Percentiles rank a stretch among this genome's conserved stretches.
Conservation (phyloP, 2,888 invertebrate species). For the Cheiracanthium punctorium region DNA sequence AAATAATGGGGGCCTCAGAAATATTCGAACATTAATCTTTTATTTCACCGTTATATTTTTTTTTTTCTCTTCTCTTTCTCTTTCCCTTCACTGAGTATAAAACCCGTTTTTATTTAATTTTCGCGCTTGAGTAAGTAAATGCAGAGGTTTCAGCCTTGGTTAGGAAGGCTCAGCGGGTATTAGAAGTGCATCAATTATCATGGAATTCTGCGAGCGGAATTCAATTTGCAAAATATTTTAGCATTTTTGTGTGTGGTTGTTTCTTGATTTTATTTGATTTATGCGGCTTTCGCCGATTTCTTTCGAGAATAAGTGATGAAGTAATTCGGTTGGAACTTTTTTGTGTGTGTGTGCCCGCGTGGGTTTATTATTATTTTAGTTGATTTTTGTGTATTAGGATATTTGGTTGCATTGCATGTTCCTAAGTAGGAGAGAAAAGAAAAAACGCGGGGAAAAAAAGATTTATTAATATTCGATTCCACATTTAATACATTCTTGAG, state of each 20-base stretch:
- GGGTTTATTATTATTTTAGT: background rate
- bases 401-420: background rate
- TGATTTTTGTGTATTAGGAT: slow-evolving; percentile 31
- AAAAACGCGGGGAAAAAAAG: background rate
- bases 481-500: background rate
- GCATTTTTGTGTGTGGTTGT: slow-evolving; percentile 25
- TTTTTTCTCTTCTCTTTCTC: slow-evolving; percentile 3
- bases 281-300: slow-evolving; percentile 29
- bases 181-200: slow-evolving; percentile 70
- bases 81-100: slow-evolving; percentile 34
- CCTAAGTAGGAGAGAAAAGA: background rate
- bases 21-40: slow-evolving; percentile 69
- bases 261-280: slow-evolving; percentile 52
- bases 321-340: background rate
- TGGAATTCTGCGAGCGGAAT: slow-evolving; percentile 51
- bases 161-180: slow-evolving; percentile 42
- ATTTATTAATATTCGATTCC: slow-evolving; percentile 10
- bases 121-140: slow-evolving; percentile 44
- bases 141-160: background rate
- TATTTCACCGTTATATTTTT: slow-evolving; percentile 55
- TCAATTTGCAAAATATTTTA: slow-evolving; percentile 48
- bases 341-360: no score
- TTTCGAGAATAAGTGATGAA: slow-evolving; percentile 14
- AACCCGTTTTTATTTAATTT: slow-evolving; percentile 68
- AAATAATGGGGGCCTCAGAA: slow-evolving; percentile 62